phyloP scores from a whole-genome alignment of 2,113 vertebrate genomes.

The Saccopteryx bilineata region DNA sequence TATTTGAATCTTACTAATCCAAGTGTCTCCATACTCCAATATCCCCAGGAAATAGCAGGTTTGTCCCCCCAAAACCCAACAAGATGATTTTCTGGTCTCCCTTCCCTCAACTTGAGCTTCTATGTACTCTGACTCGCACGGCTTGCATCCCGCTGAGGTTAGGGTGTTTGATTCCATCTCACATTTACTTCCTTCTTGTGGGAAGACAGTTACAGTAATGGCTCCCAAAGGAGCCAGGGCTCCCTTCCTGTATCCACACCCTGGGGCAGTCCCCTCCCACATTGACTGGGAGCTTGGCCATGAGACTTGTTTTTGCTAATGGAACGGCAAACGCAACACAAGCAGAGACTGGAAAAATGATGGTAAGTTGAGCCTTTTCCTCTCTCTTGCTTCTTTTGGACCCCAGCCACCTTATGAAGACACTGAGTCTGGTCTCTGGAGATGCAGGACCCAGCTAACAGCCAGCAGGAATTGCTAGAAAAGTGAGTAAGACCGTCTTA shows the following conservation, averaged over 20 bases:
- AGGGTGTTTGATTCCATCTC: conserved; percentile 4
- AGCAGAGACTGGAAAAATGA: conserved; percentile 38
- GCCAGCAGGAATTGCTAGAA: not conserved
- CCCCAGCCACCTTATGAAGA: not conserved
- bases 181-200: conserved; percentile 72
- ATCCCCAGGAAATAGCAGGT: conserved; percentile 64
- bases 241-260: not conserved
- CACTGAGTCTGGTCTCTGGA: not conserved
- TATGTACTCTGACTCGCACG: not conserved
- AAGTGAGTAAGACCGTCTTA: not conserved
- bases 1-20: conserved; percentile 25
- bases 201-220: conserved; percentile 49
- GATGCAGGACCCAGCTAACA: not conserved
- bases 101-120: not conserved
- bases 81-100: conserved; percentile 48
- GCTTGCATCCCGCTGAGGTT: conserved; percentile 67
- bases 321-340: conserved; percentile 32
- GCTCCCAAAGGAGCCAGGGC: not conserved
- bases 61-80: conserved; percentile 62
- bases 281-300: not conserved
- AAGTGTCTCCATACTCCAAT: not conserved
- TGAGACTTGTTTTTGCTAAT: not conserved
- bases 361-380: not conserved
- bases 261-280: not conserved
- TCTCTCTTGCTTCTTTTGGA: conserved; percentile 33